Base-by-base conservation (phyloP, 1,140 invertebrate genomes). In the Plutomurus gul region DNA sequence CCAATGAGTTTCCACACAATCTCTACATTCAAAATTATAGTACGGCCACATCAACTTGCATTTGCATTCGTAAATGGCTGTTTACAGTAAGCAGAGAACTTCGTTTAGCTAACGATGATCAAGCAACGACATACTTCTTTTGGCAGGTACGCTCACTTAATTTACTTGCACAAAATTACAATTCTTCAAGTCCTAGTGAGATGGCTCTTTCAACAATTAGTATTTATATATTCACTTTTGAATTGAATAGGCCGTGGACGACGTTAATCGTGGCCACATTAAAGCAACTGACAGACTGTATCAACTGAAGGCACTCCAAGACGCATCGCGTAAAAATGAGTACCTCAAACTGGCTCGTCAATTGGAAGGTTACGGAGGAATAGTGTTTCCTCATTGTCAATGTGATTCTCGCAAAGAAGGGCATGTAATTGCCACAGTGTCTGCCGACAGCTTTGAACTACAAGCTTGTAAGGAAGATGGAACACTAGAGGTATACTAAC, bases 1-100 rank as follows among this genome's bases (percentile, higher is more conserved):
- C 94, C 1, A 92, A 94, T 85, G 98, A 99, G 88, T 95, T 96
- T 82, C 97, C 97, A 0, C 97, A 99, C 87, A 96, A 96, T 84
- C 89, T 99, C 65, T 99, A 99, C 87, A 97, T 99, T 83, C 96
- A 99, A 88, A 99, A 99, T 88, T 99, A 99, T 85, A 97, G 95
- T 80, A 99, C 97, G n/a, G 97, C 97, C 25, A 96, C 95, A 30
- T 94, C 95, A 71, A 98, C 96, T 13, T 99, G 98, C 87, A 89
- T 99, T n/a, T 91, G 92, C 72, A 89, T 99, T 47, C 90, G 94
- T 47, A 96, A 96, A 87, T 99, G 97, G 96, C 87, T 99, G 27
- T 99, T 99, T 87, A 92, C 93, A 39, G 87, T 94, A 37, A 86
- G 89, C 43, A 89, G 89, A 84, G 95, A 96, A 87, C 88, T 93